Evolutionary conservation across 2,113 vertebrate genomes (phyloP).

Genomic region (Passer domesticus): DNA sequence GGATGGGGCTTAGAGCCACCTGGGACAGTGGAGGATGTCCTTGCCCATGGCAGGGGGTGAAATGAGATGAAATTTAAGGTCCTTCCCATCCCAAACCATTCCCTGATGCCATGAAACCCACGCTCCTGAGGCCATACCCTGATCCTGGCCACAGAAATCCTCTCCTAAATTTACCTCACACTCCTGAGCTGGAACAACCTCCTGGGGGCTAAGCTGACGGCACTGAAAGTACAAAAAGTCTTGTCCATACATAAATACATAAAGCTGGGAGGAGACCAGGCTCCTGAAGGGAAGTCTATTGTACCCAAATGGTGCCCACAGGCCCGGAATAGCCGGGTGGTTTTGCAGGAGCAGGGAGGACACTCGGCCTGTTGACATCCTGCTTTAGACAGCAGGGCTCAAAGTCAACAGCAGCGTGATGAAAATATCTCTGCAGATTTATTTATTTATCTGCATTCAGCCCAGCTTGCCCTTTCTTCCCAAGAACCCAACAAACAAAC

Average conservation of each 20-base stretch:
- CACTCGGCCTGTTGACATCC: background rate
- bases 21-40: background rate
- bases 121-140: fast-evolving
- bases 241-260: no score
- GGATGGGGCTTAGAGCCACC: background rate
- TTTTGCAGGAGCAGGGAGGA: background rate
- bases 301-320: background rate
- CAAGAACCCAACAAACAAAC: background rate
- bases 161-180: background rate
- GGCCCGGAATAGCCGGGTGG: background rate
- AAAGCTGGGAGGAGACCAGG: background rate
- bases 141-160: background rate
- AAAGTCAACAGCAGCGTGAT: background rate
- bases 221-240: background rate
- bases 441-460: background rate
- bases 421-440: background rate
- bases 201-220: fast-evolving
- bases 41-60: background rate
- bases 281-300: background rate
- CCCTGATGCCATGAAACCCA: background rate
- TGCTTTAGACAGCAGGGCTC: background rate
- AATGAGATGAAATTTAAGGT: background rate
- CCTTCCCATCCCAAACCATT: background rate
- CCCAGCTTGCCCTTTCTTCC: background rate
- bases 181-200: background rate